These are phyloP conservation scores for Etheostoma nigrum DNA, from an alignment of 2,797 vertebrate species.

Conservation along the genomic window DNA sequence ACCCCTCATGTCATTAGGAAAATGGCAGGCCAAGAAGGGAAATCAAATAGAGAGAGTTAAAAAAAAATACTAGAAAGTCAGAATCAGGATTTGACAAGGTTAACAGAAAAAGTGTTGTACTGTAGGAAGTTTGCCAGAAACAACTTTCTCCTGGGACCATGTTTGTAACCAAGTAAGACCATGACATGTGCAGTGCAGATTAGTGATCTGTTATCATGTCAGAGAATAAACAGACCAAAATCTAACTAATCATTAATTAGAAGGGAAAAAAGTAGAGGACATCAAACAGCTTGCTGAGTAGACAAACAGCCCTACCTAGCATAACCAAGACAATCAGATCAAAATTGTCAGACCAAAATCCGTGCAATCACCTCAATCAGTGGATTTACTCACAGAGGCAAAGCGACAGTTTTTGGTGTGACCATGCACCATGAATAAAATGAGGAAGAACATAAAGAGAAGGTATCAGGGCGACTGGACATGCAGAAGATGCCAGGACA, in stretches of 20 bases:
- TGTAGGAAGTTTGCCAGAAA: background rate
- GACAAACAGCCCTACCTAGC: background rate
- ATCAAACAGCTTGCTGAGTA: background rate
- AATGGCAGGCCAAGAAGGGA: background rate
- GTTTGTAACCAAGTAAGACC: conserved; percentile 13
- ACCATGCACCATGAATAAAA: background rate
- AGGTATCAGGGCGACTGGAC: background rate
- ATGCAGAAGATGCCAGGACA: background rate
- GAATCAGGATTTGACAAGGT: background rate
- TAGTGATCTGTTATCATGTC: background rate
- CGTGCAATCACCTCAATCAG: too few species aligned
- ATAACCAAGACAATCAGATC: background rate
- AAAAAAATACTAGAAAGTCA: background rate
- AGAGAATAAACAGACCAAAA: background rate
- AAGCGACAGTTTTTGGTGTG: background rate
- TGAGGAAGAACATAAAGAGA: background rate
- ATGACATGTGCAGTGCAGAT: conserved; percentile 11
- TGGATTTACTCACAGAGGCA: background rate
- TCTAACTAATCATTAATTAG: background rate
- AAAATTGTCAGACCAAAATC: background rate
- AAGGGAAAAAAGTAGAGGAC: background rate
- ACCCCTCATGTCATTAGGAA: conserved; percentile 4
- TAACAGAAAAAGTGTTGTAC: conserved; percentile 3
- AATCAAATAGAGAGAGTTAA: background rate
- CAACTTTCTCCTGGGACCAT: background rate